Percentiles rank a stretch among this genome's conserved stretches.
These are phyloP conservation scores for Tigriopus japonicus DNA, from an alignment of 1,140 invertebrate species.

Conservation along the genomic window DNA sequence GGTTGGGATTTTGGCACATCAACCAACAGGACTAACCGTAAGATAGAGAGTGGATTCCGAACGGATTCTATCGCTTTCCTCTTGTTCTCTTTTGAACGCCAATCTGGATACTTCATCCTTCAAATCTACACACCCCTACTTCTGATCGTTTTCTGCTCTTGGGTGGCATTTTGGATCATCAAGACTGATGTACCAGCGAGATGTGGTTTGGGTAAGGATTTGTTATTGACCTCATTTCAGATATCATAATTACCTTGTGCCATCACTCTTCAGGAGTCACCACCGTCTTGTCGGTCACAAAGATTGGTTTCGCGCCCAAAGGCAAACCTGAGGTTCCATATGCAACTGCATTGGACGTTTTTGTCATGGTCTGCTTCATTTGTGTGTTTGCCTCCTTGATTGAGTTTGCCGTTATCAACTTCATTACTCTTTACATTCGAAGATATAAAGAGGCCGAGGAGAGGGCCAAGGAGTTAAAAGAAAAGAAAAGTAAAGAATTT, in stretches of 20 bases:
- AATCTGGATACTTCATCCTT: conserved; percentile 28
- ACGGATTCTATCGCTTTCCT: conserved; percentile 10
- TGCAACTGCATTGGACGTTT: conserved; percentile 38
- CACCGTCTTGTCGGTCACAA: conserved; percentile 36
- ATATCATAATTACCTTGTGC: background rate
- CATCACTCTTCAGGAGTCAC: conserved; percentile 29
- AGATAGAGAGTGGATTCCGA: conserved; percentile 1
- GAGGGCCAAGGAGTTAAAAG: background rate
- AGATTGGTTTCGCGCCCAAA: conserved; percentile 34
- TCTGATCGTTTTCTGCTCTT: conserved; percentile 39
- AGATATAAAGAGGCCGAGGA: conserved; percentile 1
- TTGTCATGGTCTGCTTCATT: conserved; percentile 36
- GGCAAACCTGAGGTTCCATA: conserved; percentile 27
- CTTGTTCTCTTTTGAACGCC: conserved; percentile 19
- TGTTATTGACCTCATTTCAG: conserved; percentile 13
- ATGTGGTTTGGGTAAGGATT: conserved; percentile 34
- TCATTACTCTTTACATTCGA: conserved; percentile 18
- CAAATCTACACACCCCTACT: conserved; percentile 38
- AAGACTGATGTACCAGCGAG: conserved; percentile 38
- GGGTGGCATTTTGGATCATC: conserved; percentile 46
- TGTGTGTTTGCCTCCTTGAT: conserved; percentile 38
- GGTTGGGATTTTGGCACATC: background rate
- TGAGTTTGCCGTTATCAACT: conserved; percentile 39
- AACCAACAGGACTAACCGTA: background rate
- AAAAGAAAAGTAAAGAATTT: background rate